phyloP scores from a whole-genome alignment of 2,888 invertebrate genomes.

The Dicyrtoma fusca region DNA sequence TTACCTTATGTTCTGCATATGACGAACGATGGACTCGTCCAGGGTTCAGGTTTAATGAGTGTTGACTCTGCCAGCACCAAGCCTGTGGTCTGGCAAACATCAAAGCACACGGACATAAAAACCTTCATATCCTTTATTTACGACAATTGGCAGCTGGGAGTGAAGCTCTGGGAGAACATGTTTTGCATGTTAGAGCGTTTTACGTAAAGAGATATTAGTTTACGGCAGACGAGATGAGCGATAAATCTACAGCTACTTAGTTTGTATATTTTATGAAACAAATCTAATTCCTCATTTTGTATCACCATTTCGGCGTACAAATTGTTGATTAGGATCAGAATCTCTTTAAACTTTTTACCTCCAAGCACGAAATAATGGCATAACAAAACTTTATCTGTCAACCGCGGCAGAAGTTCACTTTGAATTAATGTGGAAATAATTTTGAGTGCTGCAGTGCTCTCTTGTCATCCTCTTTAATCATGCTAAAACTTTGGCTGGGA shows the following conservation, averaged over 20 bases:
- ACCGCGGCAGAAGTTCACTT: too few species aligned
- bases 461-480: too few species aligned
- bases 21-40: not conserved
- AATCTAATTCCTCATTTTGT: conserved; percentile 18
- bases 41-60: not conserved
- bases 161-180: conserved; percentile 13
- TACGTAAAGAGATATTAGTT: not conserved
- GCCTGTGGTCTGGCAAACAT: conserved; percentile 22
- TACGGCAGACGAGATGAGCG: not conserved
- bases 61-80: conserved; percentile 7
- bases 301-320: conserved; percentile 13
- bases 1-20: too few species aligned
- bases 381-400: too few species aligned
- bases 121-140: conserved; percentile 28
- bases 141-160: conserved; percentile 11
- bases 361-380: too few species aligned
- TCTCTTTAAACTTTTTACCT: too few species aligned
- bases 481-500: too few species aligned
- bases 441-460: too few species aligned
- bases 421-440: too few species aligned
- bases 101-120: conserved; percentile 22
- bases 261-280: conserved; percentile 7
- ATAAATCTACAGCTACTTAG: conserved; percentile 7
- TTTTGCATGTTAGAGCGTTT: conserved; percentile 24
- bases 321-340: not conserved